These are phyloP conservation scores for Emmelina monodactyla DNA, from an alignment of 2,888 invertebrate species.

Conservation along the genomic window DNA sequence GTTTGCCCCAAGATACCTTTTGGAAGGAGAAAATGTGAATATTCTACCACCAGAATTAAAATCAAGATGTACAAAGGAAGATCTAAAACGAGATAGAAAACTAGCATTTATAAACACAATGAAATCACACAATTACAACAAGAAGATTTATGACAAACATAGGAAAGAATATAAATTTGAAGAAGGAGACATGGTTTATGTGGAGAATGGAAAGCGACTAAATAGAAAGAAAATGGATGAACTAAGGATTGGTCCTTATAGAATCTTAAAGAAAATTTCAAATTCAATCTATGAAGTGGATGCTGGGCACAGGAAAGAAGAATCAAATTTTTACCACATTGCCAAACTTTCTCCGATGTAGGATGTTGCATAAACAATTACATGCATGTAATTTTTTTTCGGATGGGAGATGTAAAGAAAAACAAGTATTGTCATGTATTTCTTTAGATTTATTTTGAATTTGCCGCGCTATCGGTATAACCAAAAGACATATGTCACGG, in stretches of 20 bases:
- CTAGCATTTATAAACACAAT: constrained; percentile 19
- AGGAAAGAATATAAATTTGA: constrained; percentile 15
- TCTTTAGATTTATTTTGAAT: too few relatives aligned
- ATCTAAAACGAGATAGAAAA: constrained; percentile 16
- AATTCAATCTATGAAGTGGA: too few relatives aligned
- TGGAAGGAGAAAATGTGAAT: constrained; percentile 18
- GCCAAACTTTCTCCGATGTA: too few relatives aligned
- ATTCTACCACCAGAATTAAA: constrained; percentile 19
- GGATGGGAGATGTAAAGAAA: too few relatives aligned
- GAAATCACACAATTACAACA: constrained; percentile 20
- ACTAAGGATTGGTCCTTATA: constrained; percentile 14
- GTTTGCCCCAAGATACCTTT: constrained; percentile 20
- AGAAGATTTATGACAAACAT: constrained; percentile 14
- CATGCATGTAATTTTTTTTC: too few relatives aligned
- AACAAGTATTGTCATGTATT: too few relatives aligned
- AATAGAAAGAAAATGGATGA: constrained; percentile 22
- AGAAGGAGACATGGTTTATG: constrained; percentile 17
- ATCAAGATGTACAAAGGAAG: constrained; percentile 7
- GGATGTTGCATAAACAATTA: too few relatives aligned
- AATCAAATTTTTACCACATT: too few relatives aligned
- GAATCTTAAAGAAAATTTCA: background rate
- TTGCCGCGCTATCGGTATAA: too few relatives aligned
- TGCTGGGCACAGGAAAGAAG: too few relatives aligned
- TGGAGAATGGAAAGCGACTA: constrained; percentile 22
- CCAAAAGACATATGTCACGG: too few relatives aligned